Evolutionary conservation across 2,113 vertebrate genomes (phyloP).

Genomic region (Picathartes gymnocephalus): DNA sequence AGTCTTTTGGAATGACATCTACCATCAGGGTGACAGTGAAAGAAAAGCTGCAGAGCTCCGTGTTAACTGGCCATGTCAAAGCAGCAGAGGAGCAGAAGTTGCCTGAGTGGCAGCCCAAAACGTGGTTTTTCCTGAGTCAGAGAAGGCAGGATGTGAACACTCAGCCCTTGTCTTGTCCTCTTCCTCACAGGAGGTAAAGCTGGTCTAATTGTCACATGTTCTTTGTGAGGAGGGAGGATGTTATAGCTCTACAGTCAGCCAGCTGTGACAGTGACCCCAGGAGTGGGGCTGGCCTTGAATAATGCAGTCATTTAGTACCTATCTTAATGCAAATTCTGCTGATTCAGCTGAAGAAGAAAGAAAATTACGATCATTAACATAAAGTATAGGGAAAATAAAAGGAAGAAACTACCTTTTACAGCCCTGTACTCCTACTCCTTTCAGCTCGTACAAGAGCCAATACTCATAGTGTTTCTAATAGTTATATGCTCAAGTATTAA

Average conservation of each 20-base stretch:
- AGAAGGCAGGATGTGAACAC: neutral
- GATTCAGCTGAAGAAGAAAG: neutral
- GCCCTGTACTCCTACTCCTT: neutral
- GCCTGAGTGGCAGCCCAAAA: neutral
- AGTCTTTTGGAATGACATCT: neutral
- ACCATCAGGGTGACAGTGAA: neutral
- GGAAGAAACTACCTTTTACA: neutral
- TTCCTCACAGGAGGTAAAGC: neutral
- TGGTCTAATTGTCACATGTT: neutral
- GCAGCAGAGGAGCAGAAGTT: neutral
- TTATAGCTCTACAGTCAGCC: neutral
- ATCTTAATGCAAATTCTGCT: neutral
- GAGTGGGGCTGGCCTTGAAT: neutral
- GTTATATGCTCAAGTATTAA: neutral
- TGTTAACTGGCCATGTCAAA: neutral
- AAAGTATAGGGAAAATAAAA: neutral
- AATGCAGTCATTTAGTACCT: neutral
- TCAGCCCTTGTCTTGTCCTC: neutral
- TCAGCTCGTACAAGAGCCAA: neutral
- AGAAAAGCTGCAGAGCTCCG: neutral
- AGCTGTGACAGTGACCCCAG: neutral
- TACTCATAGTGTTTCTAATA: neutral
- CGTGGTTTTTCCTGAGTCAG: neutral
- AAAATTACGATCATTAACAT: neutral
- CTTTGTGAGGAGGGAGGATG: neutral